Evolutionary conservation across 2,797 vertebrate genomes (phyloP).

Genomic region (Leptodactylus fallax): DNA sequence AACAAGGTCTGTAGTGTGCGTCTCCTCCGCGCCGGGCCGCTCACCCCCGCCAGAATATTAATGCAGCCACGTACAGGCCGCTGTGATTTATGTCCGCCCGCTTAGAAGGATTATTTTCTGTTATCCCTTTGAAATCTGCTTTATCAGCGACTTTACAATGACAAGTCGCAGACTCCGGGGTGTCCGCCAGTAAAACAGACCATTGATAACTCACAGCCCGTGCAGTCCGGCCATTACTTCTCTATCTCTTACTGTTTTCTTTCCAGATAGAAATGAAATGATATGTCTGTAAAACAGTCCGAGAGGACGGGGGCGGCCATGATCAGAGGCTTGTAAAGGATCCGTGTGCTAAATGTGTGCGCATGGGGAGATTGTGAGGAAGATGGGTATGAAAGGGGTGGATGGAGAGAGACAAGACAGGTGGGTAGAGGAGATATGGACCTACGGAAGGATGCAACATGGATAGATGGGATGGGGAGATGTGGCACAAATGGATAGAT

Average conservation of each 20-base stretch:
- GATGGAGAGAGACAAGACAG: not conserved
- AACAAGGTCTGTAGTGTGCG: conserved; percentile 84
- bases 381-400: not conserved
- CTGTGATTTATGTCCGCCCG: not conserved
- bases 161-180: not conserved
- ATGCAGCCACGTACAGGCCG: not conserved
- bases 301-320: not conserved
- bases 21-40: not conserved
- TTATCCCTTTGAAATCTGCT: conserved; percentile 28
- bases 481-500: too few species aligned
- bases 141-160: conserved; percentile 32
- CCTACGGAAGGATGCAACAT: too few species aligned
- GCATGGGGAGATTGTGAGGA: too few species aligned
- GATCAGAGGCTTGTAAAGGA: too few species aligned
- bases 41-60: not conserved
- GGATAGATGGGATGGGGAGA: too few species aligned
- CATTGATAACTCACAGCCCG: conserved; percentile 43
- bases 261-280: not conserved
- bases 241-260: not conserved
- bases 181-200: not conserved
- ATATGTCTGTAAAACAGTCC: not conserved
- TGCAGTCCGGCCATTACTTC: not conserved
- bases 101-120: conserved; percentile 25
- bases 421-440: too few species aligned
- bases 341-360: not conserved